These are phyloP conservation scores for Balaenoptera acutorostrata DNA, from an alignment of 2,113 vertebrate species.

Conservation along the genomic window DNA sequence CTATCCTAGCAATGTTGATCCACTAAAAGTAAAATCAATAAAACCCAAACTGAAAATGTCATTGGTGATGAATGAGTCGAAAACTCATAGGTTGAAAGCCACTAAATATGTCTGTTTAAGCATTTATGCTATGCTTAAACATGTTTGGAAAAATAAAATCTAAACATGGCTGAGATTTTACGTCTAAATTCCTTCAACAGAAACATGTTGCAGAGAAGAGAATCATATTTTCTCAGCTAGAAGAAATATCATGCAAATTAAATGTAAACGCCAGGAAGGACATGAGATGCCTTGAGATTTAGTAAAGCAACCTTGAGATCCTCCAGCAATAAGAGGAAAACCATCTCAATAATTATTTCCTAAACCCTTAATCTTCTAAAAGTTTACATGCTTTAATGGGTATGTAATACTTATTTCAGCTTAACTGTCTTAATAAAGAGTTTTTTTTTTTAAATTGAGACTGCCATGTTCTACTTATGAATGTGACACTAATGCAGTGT, in stretches of 20 bases:
- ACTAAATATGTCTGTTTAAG: neutral
- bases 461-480: neutral
- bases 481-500: neutral
- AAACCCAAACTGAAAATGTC: neutral
- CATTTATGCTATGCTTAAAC: neutral
- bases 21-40: neutral
- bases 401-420: neutral
- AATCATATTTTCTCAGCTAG: neutral
- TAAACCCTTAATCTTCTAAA: neutral
- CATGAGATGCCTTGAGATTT: neutral
- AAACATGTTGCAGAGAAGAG: neutral
- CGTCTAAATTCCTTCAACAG: neutral
- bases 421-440: neutral
- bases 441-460: neutral
- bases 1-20: neutral
- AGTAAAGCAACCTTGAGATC: neutral
- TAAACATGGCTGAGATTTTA: neutral
- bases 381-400: neutral
- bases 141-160: neutral
- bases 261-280: neutral
- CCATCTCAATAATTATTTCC: neutral
- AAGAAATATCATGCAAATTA: neutral
- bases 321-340: neutral
- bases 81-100: neutral
- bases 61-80: neutral